Percentiles rank a stretch among this genome's conserved stretches.
Evolutionary conservation across 2,888 invertebrate genomes (phyloP).

Genomic region (Mamestra brassicae): DNA sequence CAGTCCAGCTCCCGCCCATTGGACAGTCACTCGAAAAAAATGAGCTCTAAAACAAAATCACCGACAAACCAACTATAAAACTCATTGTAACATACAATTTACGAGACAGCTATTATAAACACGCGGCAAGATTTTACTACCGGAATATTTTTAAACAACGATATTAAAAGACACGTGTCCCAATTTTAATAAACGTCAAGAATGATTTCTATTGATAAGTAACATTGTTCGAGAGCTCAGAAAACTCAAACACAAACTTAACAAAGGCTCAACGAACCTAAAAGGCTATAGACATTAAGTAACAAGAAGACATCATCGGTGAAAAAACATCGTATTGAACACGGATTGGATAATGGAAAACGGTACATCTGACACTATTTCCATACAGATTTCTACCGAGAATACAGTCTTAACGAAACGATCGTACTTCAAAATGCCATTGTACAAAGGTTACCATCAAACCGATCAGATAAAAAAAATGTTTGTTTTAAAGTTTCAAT

Average conservation of each 20-base stretch:
- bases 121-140: constrained; percentile 34
- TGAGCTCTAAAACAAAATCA: constrained; percentile 77
- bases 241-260: constrained; percentile 79
- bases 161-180: constrained; percentile 33
- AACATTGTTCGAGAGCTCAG: constrained; percentile 77
- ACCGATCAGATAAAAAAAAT: constrained; percentile 62
- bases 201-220: constrained; percentile 48
- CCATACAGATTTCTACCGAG: constrained; percentile 73
- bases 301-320: constrained; percentile 69
- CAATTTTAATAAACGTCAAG: constrained; percentile 29
- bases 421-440: constrained; percentile 78
- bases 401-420: constrained; percentile 81
- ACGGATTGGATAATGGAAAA: constrained; percentile 73
- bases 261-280: constrained; percentile 77
- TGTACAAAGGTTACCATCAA: constrained; percentile 57
- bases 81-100: constrained; percentile 47
- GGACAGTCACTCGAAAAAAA: constrained; percentile 77
- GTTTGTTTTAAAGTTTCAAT: constrained; percentile 71
- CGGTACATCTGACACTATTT: constrained; percentile 69
- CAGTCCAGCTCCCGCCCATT: constrained; percentile 79
- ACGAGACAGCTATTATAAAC: constrained; percentile 46
- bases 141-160: constrained; percentile 42
- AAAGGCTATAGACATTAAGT: constrained; percentile 72
- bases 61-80: constrained; percentile 62
- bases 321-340: constrained; percentile 65